phyloP scores from a whole-genome alignment of 37 sponge, comb jelly and placozoan species.

The Cladorhizidae sp. region DNA sequence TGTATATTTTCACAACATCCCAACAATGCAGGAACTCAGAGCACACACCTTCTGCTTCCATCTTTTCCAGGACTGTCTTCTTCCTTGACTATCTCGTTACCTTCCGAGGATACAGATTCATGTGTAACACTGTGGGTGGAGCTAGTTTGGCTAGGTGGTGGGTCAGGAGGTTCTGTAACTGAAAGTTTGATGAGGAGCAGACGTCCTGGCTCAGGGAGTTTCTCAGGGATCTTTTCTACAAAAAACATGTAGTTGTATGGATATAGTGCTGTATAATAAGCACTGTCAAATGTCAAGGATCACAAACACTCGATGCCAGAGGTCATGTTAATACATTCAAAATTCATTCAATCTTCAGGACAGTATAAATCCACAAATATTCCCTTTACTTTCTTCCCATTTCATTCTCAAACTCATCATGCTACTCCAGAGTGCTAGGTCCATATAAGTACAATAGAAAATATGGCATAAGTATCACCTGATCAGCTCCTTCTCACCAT shows the following conservation, averaged over 20 bases:
- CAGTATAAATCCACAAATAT: no score
- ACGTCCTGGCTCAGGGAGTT: constrained; percentile 31
- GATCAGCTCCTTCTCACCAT: no score
- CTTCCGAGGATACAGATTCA: neutral
- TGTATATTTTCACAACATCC: neutral
- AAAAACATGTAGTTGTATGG: neutral
- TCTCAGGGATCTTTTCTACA: constrained; percentile 9
- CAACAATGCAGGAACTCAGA: neutral
- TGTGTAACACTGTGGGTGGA: constrained; percentile 10
- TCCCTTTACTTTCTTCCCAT: no score
- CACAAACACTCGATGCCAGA: no score
- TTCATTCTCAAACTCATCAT: no score
- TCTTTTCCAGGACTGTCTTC: neutral
- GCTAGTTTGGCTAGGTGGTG: constrained; percentile 21
- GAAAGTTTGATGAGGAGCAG: constrained; percentile 45
- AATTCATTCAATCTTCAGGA: no score
- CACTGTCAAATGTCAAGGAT: neutral
- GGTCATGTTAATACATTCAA: no score
- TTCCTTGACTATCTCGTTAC: neutral
- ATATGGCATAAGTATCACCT: no score
- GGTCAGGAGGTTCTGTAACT: constrained; percentile 18
- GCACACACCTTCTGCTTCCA: neutral
- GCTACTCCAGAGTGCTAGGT: no score
- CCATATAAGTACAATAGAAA: no score
- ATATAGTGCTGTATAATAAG: neutral